Base-by-base conservation (phyloP, 2,888 invertebrate genomes). In the Latrodectus elegans region DNA sequence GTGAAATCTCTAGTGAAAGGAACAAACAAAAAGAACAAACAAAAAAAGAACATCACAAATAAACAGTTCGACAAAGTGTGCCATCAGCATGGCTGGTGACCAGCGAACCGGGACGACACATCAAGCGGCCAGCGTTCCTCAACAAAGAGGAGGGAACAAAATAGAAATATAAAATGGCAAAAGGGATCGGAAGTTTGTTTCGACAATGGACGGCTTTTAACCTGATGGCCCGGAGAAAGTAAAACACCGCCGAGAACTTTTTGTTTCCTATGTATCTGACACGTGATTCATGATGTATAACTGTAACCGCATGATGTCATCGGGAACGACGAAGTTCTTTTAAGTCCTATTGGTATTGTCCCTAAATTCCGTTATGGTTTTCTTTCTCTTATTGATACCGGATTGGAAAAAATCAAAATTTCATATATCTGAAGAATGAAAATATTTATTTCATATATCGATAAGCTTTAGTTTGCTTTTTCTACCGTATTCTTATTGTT, bases 141-240 rank as follows among this genome's bases (percentile, higher is more conserved):
- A 68, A 82, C 82, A 82, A 82, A 55, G 75, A 82, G 73, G 80
- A 55, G 79, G 70, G 26, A 60, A 82, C 49, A 65, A 74, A 78
- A 70, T 74, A 70, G 64, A 55, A 73, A 72, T 71, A 71, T 72
- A 77, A 72, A 83, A 71, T 77, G 70, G 26, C n/a, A 73, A 82
- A 82, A 52, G 75, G 55, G 86, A 86, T 86, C 86, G 86, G 86
- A 86, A 81, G 76, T 86, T 81, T 76, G 86, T 38, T 74, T 26
- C 76, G 75, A 86, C 86, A 86, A 86, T 86, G 80, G 81, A 22
- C 64, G 81, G 86, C 86, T 81, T 86, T 86, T 86, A 86, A 86
- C 86, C 86, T 81, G 86, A 86, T 86, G 86, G 86, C 81, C 85
- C 86, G 76, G 77, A 77, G 86, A 86, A 81, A 86, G 86, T 86